A percentile compares a stretch with the other conserved stretches of the same genome.
phyloP scores from a whole-genome alignment of 1,140 invertebrate genomes.

The Papilio aristodemus region DNA sequence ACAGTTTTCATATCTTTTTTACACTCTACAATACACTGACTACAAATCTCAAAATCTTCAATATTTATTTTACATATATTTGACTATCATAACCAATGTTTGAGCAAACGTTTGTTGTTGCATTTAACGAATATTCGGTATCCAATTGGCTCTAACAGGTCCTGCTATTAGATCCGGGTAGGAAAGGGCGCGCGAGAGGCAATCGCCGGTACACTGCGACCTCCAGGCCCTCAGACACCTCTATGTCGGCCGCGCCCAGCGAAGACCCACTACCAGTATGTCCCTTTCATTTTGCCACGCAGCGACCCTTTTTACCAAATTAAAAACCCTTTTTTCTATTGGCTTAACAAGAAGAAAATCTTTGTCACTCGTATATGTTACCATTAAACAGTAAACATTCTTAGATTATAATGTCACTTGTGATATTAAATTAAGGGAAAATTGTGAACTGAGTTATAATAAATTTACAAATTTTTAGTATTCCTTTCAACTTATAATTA shows the following conservation, averaged over 20 bases:
- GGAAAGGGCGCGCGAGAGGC: conserved; percentile 63
- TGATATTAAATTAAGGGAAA: too few species aligned
- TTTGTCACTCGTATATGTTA: neutral
- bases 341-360: too few species aligned
- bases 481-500: too few species aligned
- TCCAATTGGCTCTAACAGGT: conserved; percentile 74
- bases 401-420: too few species aligned
- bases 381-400: conserved; percentile 6
- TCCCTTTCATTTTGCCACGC: conserved; percentile 62
- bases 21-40: conserved; percentile 9
- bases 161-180: conserved; percentile 78
- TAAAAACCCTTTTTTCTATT: neutral
- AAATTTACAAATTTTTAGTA: too few species aligned
- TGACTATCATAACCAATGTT: neutral
- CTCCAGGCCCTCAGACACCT: conserved; percentile 72
- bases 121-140: conserved; percentile 50
- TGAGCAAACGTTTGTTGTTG: conserved; percentile 35
- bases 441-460: too few species aligned
- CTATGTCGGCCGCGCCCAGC: conserved; percentile 73
- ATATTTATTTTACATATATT: neutral
- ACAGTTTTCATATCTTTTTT: neutral
- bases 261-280: conserved; percentile 77
- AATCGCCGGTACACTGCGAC: conserved; percentile 71
- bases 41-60: neutral
- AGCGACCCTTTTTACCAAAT: conserved; percentile 47